A percentile compares a stretch with the other conserved stretches of the same genome.
phyloP scores from a whole-genome alignment of 2,113 vertebrate genomes.

The Ochotona princeps region DNA sequence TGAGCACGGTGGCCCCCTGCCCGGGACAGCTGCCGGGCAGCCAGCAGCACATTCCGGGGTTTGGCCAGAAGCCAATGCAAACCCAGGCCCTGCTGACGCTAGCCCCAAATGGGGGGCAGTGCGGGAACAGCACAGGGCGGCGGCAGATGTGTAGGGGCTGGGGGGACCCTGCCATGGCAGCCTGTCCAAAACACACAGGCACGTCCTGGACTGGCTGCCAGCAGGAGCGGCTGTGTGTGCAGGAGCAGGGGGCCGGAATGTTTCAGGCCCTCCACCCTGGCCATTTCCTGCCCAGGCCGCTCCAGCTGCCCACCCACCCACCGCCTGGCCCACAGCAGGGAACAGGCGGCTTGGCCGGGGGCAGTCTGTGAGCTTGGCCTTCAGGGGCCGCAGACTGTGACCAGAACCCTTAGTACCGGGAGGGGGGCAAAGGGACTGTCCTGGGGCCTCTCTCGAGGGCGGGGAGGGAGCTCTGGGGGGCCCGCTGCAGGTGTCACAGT shows the following conservation, averaged over 20 bases:
- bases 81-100: not conserved
- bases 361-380: not conserved
- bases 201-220: constrained; percentile 1
- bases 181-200: not conserved
- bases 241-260: not conserved
- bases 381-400: not conserved
- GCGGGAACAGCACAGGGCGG: not conserved
- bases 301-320: constrained; percentile 18
- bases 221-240: not conserved
- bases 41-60: constrained; percentile 71
- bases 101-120: not conserved
- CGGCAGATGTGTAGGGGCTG: not conserved
- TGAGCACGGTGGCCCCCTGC: constrained; percentile 46
- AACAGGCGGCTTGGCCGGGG: accelerated
- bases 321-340: not conserved
- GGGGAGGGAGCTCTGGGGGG: no score
- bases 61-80: constrained; percentile 49
- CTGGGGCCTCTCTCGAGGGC: no score
- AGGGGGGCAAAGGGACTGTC: no score
- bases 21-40: constrained; percentile 45
- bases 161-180: not conserved
- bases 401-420: accelerated
- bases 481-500: not conserved
- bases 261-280: not conserved
- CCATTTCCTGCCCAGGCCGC: constrained; percentile 34